Base-by-base conservation (phyloP, 2,797 vertebrate species). In the Streptopelia turtur region DNA sequence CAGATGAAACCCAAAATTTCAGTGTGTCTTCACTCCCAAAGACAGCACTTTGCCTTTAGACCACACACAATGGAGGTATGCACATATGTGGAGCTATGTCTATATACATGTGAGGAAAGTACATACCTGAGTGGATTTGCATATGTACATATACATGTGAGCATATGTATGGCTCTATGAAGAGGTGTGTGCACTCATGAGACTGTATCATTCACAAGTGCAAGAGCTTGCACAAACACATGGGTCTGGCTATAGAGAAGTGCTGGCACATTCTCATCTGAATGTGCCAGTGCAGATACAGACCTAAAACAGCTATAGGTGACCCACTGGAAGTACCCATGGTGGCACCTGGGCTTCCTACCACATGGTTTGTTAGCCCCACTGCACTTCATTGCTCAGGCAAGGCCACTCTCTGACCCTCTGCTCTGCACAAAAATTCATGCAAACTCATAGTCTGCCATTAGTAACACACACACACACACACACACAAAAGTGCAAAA, bases 81-180 rank as follows among this genome's bases (percentile, higher is more conserved):
- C 18, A n/a, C 0, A 0, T 13, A 9, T 6, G 9, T 50, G 41
- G 15, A 9, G 12, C 6, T 18, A 2, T 55, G 28, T 37, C 55
- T 68, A 53, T 31, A 23, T 16, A 17, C 15, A 24, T 5, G 0
- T 27, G n/a, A 66, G 16, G 27, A 61, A 49, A 79, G 28, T 17
- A 20, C 9, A 13, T 5, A 7, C 4, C 0, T 4, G 22, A 27
- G 10, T 55, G 65, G 18, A 15, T 70, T 64, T 81, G 25, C 49
- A 9, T 1, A 0, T 16, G 28, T 23, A 9, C 30, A 8, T 0
- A 0, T 25, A 56, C 30, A 5, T 1, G 6, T n/a, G 3, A 47
- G 47, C 3, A 1, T 47, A 52, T 0, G 0, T 39, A 7, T 12
- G 55, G 24, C 43, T 71, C 59, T 66, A 31, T 9, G 49, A 27